These are phyloP conservation scores for Odocoileus virginianus DNA, from an alignment of 2,113 vertebrate genomes.

Conservation along the genomic window DNA sequence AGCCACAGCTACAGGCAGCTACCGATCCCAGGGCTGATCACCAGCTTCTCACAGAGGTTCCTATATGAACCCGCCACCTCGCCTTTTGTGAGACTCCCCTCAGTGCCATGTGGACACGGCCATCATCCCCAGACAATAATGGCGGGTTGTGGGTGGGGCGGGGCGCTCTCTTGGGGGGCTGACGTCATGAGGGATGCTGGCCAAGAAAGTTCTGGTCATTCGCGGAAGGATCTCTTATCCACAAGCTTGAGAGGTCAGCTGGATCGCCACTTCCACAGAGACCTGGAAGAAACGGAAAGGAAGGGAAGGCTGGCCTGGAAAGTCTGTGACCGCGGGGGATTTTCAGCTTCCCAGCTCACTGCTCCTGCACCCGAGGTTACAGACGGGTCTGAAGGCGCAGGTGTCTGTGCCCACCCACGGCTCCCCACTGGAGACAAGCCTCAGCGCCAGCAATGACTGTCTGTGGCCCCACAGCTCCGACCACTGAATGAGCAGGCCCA, in stretches of 20 bases:
- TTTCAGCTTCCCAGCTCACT: not conserved
- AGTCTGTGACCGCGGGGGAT: not conserved
- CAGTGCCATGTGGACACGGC: rapidly evolving
- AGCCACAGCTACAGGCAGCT: not conserved
- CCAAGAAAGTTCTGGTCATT: not conserved
- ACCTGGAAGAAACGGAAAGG: not conserved
- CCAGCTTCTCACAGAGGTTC: not conserved
- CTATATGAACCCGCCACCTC: not conserved
- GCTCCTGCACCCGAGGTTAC: not conserved
- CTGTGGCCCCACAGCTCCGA: rapidly evolving
- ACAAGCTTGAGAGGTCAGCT: rapidly evolving
- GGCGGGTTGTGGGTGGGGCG: not conserved
- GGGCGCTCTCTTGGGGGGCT: not conserved
- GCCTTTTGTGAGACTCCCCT: not conserved
- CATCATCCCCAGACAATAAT: no score
- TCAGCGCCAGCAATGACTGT: rapidly evolving
- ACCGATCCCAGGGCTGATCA: not conserved
- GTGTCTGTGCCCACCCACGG: not conserved
- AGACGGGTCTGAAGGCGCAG: not conserved
- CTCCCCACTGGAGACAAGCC: not conserved
- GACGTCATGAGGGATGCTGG: rapidly evolving
- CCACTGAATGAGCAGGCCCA: rapidly evolving
- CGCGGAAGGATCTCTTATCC: rapidly evolving
- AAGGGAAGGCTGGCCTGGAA: not conserved
- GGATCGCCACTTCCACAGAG: rapidly evolving